These are phyloP conservation scores for Drosophila neocordata DNA, from an alignment of 1,140 invertebrate species.

Conservation along the genomic window DNA sequence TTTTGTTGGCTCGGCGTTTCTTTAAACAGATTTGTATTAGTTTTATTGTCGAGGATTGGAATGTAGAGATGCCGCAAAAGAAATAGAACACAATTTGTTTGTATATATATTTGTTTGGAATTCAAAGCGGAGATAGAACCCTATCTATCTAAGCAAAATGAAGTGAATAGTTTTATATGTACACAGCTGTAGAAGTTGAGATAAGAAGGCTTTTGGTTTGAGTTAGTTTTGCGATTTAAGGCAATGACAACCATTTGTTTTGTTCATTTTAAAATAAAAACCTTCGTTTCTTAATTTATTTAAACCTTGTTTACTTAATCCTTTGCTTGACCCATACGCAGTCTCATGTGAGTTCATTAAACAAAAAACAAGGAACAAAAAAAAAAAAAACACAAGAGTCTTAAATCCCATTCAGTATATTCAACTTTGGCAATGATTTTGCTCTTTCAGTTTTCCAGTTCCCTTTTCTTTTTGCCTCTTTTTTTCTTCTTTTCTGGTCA, in stretches of 20 bases:
- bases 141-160: constrained; percentile 17
- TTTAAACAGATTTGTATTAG: constrained; percentile 19
- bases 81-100: constrained; percentile 6
- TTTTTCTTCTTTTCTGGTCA: neutral
- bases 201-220: neutral
- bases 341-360: constrained; percentile 10
- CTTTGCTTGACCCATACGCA: constrained; percentile 14
- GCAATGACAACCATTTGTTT: neutral
- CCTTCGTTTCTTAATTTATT: neutral
- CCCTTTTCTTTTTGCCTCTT: neutral
- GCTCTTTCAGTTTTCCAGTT: constrained; percentile 9
- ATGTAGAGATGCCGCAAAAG: constrained; percentile 16
- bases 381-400: neutral
- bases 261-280: neutral
- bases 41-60: constrained; percentile 35
- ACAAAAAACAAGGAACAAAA: neutral
- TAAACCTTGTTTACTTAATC: constrained; percentile 30
- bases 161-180: constrained; percentile 1
- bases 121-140: neutral
- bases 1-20: constrained; percentile 40
- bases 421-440: constrained; percentile 17
- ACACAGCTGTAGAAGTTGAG: neutral
- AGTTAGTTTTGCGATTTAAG: neutral
- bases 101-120: neutral
- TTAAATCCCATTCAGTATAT: constrained; percentile 1